Evolutionary conservation across 2,797 vertebrate species (phyloP), one percentile per base, ranked within the genome.

Genomic region (Alcedo quadribrachys): DNA sequence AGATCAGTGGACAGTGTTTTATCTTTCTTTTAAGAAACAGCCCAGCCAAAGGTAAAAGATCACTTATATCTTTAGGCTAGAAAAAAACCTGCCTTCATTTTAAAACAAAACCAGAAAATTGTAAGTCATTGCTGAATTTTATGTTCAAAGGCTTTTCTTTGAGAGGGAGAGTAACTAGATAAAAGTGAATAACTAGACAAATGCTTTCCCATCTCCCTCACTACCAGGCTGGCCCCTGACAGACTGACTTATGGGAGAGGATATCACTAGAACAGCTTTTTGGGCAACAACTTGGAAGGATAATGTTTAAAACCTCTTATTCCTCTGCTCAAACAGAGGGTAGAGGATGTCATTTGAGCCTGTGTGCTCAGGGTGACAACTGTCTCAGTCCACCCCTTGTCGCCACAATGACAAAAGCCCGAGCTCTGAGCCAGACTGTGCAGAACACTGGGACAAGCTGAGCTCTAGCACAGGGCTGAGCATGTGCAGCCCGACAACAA

Each of bases 31-130:
- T 62, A 76, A 61, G 71, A 73, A 96, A 63, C 22, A 65, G 46
- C 40, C n/a, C 62, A 75, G 15, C 18, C 46, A 73, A 79, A 95
- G 63, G 63, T 69, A 90, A 81, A 81, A 91, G 67, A 87, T 73
- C 91, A 86, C 74, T 89, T 82, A 66, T 61, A 61, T 70, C 83
- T 63, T 61, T 12, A 73, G 53, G n/a, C 83, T 82, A 81, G 65
- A 57, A 74, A 93, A 93, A 89, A 83, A 37, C 4, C 5, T 58
- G 66, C 42, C 58, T 85, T 54, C 0, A 0, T 60, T 87, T 91
- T 83, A 54, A 92, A 75, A 89, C 20, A 42, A 85, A 85, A 25
- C 42, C 62, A 75, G 14, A 63, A 65, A 63, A 74, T n/a, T 46
- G 30, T 61, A 75, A 77, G 40, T 50, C 5, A 3, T 33, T 50